phyloP scores from a whole-genome alignment of 2,113 vertebrate species.

The Lagenorhynchus albirostris region DNA sequence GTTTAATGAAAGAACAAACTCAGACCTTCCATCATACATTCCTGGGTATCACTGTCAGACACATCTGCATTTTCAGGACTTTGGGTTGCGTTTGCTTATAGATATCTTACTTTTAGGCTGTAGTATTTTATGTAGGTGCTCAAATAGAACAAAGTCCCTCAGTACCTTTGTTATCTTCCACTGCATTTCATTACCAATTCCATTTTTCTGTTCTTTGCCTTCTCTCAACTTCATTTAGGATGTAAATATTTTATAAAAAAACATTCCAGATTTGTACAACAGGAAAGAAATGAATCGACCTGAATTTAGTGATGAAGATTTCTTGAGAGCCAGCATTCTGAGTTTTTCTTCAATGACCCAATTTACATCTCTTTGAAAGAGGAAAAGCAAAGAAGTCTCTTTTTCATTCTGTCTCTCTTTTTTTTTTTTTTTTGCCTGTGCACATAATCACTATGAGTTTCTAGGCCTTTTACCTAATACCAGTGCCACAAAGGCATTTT shows the following conservation, averaged over 20 bases:
- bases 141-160: background rate
- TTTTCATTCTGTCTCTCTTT: background rate
- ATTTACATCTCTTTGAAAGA: background rate
- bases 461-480: background rate
- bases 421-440: background rate
- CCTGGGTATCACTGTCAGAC: background rate
- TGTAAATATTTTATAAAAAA: background rate
- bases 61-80: background rate
- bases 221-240: slow-evolving; percentile 11
- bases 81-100: background rate
- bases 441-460: background rate
- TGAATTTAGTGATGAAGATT: background rate
- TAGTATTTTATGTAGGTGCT: background rate
- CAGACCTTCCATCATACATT: background rate
- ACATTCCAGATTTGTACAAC: background rate
- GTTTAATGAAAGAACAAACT: background rate
- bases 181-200: background rate
- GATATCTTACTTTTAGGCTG: background rate
- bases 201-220: background rate
- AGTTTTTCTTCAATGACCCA: background rate
- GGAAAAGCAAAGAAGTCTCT: background rate
- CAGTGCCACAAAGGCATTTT: background rate
- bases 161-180: background rate
- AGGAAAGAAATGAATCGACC: background rate
- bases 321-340: background rate